A percentile compares a stretch with the other conserved stretches of the same genome.
Evolutionary conservation across 2,113 vertebrate species (phyloP).

Genomic region (Egretta garzetta): DNA sequence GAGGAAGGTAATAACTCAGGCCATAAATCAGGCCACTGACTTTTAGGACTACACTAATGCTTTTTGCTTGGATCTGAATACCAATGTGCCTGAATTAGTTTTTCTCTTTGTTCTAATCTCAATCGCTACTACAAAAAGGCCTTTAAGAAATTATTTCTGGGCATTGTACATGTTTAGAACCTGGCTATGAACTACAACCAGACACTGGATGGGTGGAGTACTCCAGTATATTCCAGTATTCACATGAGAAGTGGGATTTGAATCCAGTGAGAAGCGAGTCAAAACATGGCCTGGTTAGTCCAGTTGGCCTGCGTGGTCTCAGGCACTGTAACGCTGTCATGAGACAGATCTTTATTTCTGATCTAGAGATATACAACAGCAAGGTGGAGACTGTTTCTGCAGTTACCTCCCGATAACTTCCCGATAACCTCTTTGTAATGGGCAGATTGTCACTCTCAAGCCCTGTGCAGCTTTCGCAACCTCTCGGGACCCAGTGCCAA

Average conservation of each 20-base stretch:
- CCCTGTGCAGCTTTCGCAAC: background rate
- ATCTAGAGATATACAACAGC: background rate
- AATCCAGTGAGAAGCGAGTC: background rate
- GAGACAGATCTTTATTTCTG: background rate
- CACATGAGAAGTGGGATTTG: background rate
- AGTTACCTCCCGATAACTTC: background rate
- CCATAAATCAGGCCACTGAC: conserved; percentile 48
- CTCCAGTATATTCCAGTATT: background rate
- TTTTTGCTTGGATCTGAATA: conserved; percentile 46
- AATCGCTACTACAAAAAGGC: background rate
- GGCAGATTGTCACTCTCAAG: background rate
- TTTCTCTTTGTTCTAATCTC: background rate
- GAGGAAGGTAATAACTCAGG: conserved; percentile 47
- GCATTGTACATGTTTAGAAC: background rate
- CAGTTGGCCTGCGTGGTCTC: background rate
- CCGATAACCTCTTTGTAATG: accelerated
- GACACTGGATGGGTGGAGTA: background rate
- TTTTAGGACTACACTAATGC: background rate
- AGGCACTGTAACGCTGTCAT: background rate
- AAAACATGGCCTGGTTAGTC: background rate
- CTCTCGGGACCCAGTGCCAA: accelerated
- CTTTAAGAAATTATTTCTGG: background rate
- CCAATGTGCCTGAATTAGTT: background rate
- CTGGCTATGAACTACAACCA: background rate
- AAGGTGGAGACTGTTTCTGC: background rate